Evolutionary conservation across 2,888 invertebrate genomes (phyloP).

Genomic region (Dione vanillae): DNA sequence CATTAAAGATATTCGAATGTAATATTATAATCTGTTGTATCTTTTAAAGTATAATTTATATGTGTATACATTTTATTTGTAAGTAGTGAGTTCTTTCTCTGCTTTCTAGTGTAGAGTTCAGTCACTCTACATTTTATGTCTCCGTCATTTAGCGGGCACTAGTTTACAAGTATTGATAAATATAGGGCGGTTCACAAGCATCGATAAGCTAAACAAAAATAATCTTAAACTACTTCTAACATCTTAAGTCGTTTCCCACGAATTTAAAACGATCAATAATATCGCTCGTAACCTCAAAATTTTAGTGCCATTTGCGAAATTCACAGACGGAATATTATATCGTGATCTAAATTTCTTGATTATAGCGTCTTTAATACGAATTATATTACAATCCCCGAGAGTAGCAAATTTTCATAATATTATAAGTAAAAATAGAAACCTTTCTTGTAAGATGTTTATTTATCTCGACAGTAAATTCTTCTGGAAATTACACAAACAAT

Average conservation of each 20-base stretch:
- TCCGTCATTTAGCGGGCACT: too few relatives aligned
- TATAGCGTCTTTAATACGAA: constrained; percentile 16
- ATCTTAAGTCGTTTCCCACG: constrained; percentile 2
- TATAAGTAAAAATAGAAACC: not conserved
- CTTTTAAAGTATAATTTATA: too few relatives aligned
- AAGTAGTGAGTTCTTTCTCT: too few relatives aligned
- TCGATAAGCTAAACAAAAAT: not conserved
- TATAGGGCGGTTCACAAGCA: too few relatives aligned
- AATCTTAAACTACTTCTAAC: constrained; percentile 10
- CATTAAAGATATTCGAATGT: not conserved
- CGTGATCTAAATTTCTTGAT: constrained; percentile 18
- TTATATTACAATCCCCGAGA: constrained; percentile 11
- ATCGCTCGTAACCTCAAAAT: constrained; percentile 6
- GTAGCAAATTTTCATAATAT: not conserved
- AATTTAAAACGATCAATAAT: constrained; percentile 12
- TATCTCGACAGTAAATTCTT: not conserved
- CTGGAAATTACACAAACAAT: not conserved
- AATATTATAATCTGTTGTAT: not conserved
- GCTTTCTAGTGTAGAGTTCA: too few relatives aligned
- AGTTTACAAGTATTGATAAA: too few relatives aligned
- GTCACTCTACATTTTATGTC: too few relatives aligned
- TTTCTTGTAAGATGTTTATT: not conserved
- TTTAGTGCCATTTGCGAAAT: constrained; percentile 14
- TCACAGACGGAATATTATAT: constrained; percentile 17
- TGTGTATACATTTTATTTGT: too few relatives aligned